phyloP scores from a whole-genome alignment of 2,797 vertebrate species.

The Picus viridis region DNA sequence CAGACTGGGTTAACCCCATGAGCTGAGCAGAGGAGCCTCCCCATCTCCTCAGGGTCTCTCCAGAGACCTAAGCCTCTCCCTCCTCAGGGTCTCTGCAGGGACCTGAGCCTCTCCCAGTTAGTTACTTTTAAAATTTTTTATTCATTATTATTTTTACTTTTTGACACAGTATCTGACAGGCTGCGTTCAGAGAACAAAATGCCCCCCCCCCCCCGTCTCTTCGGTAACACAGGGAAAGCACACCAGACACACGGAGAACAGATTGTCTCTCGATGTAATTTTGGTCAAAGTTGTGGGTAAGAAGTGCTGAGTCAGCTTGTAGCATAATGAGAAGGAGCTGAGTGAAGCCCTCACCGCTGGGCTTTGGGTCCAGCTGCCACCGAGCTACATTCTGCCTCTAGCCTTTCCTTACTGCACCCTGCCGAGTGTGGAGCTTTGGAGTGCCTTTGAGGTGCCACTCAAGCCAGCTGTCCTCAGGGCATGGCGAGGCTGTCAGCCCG shows the following conservation, averaged over 20 bases:
- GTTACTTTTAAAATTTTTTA: neutral
- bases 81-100: neutral
- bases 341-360: neutral
- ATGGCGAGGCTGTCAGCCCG: neutral
- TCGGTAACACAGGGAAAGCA: neutral
- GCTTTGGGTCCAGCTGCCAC: neutral
- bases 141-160: neutral
- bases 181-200: neutral
- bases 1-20: neutral
- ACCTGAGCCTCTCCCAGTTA: neutral
- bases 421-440: neutral
- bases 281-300: neutral
- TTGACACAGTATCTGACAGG: neutral
- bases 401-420: neutral
- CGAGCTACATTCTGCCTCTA: neutral
- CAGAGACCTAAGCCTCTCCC: neutral
- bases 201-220: neutral
- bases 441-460: constrained; percentile 47
- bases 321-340: neutral
- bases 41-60: neutral
- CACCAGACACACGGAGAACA: neutral
- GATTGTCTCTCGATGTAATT: neutral
- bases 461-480: neutral
- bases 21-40: neutral
- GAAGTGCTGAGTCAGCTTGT: neutral